phyloP scores from a whole-genome alignment of 2,113 vertebrate genomes.

The Isurus oxyrinchus region DNA sequence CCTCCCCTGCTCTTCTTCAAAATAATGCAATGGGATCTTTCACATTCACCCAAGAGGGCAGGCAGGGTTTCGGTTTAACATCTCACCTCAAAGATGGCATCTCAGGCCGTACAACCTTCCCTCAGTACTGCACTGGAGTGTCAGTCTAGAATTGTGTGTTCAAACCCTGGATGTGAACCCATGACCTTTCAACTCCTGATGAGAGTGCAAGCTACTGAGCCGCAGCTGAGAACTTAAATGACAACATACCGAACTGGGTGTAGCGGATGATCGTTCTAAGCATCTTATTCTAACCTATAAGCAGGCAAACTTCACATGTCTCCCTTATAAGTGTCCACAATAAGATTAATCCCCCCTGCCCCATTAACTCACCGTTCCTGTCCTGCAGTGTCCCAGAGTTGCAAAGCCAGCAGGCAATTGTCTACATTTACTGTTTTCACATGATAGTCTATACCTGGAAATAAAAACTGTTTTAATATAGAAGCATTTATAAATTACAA shows the following conservation, averaged over 20 bases:
- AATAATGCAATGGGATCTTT: not conserved
- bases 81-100: not conserved
- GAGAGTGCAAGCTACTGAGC: too few species aligned
- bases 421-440: conserved; percentile 77
- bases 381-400: conserved; percentile 90
- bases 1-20: too few species aligned
- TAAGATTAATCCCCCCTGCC: not conserved
- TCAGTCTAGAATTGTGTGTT: not conserved
- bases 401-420: conserved; percentile 66
- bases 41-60: not conserved
- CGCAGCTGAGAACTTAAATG: too few species aligned
- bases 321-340: not conserved
- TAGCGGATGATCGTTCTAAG: not conserved
- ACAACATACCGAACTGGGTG: too few species aligned
- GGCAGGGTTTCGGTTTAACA: not conserved
- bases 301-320: not conserved
- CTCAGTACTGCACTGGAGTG: not conserved
- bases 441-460: conserved; percentile 78
- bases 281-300: not conserved
- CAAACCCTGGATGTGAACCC: too few species aligned
- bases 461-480: not conserved
- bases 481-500: not conserved
- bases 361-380: conserved; percentile 70
- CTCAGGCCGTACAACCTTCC: too few species aligned
- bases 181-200: too few species aligned